Evolutionary conservation across 2,797 vertebrate genomes (phyloP), one percentile per base, ranked within the genome.

Genomic region (Crypturellus tataupa): DNA sequence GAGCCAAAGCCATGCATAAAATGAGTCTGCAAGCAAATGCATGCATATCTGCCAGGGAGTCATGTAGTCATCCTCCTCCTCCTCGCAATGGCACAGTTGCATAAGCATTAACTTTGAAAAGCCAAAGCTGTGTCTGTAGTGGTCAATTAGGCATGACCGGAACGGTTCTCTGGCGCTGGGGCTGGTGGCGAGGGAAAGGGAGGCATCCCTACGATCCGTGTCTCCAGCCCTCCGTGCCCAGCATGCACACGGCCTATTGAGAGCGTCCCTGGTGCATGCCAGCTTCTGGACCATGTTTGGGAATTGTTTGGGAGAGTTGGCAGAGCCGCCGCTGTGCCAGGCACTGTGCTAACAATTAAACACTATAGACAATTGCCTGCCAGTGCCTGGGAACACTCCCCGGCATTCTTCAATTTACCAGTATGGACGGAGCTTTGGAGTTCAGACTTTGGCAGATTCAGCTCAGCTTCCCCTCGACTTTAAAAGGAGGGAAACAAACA

Each of bases 241-340:
- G 42, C 69, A 39, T 65, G 56, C 35, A 85, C 29, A 37, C 55
- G 0, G 8, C 80, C 77, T 29, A 23, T 79, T 42, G 70, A 93
- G 69, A 12, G 2, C 1, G 20, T 39, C 44, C 51, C 31, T 4
- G 23, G 80, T 35, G 63, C 47, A 11, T 86, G 91, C 80, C 88
- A 93, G 87, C 85, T 93, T 56, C 60, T 96, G 90, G 95, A 80
- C 60, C 1, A 2, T 0, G 0, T 65, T 82, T 67, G 70, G 75
- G 73, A 90, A 94, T 94, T 95, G 94, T 96, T 95, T 80, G 85
- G 90, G 90, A 95, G 88, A 82, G 68, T 25, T 96, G 85, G 88
- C 64, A 39, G 29, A 3, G 3, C 23, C 60, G 76, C 67, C 0
- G 0, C 68, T 64, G 68, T 93, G 83, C 93, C 94, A 94, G 84